These are phyloP conservation scores for Drosophila subsilvestris DNA, from an alignment of 2,888 invertebrate species.

Conservation along the genomic window DNA sequence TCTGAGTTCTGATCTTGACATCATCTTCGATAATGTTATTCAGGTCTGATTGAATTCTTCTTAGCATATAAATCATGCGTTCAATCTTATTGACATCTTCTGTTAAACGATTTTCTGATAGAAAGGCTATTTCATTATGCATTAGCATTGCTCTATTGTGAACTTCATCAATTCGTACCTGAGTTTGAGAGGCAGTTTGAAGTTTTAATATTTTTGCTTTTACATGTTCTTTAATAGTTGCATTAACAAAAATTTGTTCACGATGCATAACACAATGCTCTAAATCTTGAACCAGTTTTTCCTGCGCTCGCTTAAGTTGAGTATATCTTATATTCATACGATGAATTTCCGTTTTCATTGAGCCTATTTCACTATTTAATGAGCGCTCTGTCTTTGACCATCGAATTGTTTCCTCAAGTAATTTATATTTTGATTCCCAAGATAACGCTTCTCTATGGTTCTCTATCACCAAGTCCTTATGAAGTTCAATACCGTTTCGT, in stretches of 20 bases:
- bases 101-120: conserved; percentile 71
- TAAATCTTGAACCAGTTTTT: conserved; percentile 86
- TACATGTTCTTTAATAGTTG: conserved; percentile 86
- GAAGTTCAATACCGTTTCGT: conserved; percentile 87
- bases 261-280: conserved; percentile 88
- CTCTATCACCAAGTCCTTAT: conserved; percentile 86
- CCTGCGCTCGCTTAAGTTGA: conserved; percentile 82
- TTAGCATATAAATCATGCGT: conserved; percentile 64
- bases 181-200: conserved; percentile 84
- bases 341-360: conserved; percentile 92
- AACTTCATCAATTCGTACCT: conserved; percentile 86
- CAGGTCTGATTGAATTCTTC: conserved; percentile 69
- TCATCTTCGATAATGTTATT: conserved; percentile 73
- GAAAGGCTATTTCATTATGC: conserved; percentile 79
- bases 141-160: conserved; percentile 86
- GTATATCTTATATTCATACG: conserved; percentile 89
- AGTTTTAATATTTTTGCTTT: conserved; percentile 83
- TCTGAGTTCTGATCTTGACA: conserved; percentile 78
- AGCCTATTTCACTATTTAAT: conserved; percentile 89
- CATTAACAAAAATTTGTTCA: conserved; percentile 87
- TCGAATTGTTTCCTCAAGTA: conserved; percentile 89
- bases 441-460: conserved; percentile 89
- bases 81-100: conserved; percentile 70
- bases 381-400: conserved; percentile 88
- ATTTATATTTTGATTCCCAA: conserved; percentile 92